A percentile compares a stretch with the other conserved stretches of the same genome.
These are phyloP conservation scores for Gymnocypris eckloni DNA, from an alignment of 2,797 vertebrate species.

Conservation along the genomic window DNA sequence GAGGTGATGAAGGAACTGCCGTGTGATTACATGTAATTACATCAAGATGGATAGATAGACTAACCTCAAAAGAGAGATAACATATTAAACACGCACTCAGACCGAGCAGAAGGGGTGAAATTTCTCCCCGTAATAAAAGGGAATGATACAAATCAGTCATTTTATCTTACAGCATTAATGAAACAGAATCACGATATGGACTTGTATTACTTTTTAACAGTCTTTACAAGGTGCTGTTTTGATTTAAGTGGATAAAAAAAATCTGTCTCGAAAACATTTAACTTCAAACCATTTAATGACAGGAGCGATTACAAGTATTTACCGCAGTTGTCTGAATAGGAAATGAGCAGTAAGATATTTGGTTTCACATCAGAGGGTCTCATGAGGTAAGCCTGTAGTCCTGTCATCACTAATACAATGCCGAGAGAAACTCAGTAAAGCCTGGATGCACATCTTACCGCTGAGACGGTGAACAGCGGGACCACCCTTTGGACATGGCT, in stretches of 20 bases:
- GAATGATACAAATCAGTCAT: background rate
- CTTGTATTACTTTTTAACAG: background rate
- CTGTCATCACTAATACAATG: slow-evolving; percentile 50
- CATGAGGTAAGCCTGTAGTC: slow-evolving; percentile 52
- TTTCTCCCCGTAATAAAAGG: background rate
- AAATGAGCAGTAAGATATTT: slow-evolving; percentile 74
- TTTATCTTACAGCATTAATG: slow-evolving; percentile 2
- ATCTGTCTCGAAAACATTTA: slow-evolving; percentile 45
- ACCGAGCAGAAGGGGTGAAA: background rate
- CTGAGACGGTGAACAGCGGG: slow-evolving; percentile 51
- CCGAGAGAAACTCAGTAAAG: slow-evolving; percentile 59
- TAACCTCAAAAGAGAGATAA: slow-evolving; percentile 33
- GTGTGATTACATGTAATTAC: slow-evolving; percentile 38
- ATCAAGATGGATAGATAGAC: slow-evolving; percentile 40
- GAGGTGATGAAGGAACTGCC: slow-evolving; percentile 23
- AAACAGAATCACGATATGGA: background rate
- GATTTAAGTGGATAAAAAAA: slow-evolving; percentile 25
- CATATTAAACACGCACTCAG: slow-evolving; percentile 2
- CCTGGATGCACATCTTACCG: slow-evolving; percentile 51
- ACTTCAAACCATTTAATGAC: slow-evolving; percentile 62
- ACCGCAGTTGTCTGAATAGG: slow-evolving; percentile 69
- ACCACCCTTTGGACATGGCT: slow-evolving; percentile 54
- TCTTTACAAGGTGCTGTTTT: slow-evolving; percentile 14
- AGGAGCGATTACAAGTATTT: slow-evolving; percentile 74
- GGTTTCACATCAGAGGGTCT: slow-evolving; percentile 71